These are phyloP conservation scores for Cantharis rustica DNA, from an alignment of 2,888 invertebrate species.

Conservation along the genomic window DNA sequence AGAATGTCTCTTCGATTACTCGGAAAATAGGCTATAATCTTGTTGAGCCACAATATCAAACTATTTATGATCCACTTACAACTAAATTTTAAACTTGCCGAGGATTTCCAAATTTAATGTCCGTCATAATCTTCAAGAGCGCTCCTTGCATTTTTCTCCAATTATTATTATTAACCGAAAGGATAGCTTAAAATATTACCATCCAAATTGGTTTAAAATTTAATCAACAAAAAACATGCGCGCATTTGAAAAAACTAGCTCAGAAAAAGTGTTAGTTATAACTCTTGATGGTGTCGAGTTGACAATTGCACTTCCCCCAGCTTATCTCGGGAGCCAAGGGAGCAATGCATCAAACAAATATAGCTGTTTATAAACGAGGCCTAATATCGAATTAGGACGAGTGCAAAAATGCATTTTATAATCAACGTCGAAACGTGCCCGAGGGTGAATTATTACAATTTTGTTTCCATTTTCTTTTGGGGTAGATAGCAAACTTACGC, in stretches of 20 bases:
- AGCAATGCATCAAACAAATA: conserved; percentile 51
- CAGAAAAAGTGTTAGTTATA: conserved; percentile 54
- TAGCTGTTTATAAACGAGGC: conserved; percentile 44
- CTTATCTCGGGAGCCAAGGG: conserved; percentile 46
- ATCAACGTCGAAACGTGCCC: conserved; percentile 29
- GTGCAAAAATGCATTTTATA: conserved; percentile 37
- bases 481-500: neutral
- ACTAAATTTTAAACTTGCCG: conserved; percentile 13
- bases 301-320: conserved; percentile 53
- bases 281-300: conserved; percentile 54
- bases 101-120: neutral
- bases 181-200: neutral
- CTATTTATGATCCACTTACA: conserved; percentile 25
- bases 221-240: conserved; percentile 50
- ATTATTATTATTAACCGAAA: neutral
- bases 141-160: neutral
- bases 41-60: conserved; percentile 13
- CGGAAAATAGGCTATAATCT: conserved; percentile 32
- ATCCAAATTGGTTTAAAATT: conserved; percentile 42
- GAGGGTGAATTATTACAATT: neutral
- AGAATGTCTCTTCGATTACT: conserved; percentile 26
- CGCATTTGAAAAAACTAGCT: conserved; percentile 43
- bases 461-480: neutral
- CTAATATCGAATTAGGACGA: conserved; percentile 45
- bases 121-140: neutral